Evolutionary conservation across 2,113 vertebrate species (phyloP).

Genomic region (Thunnus thynnus): DNA sequence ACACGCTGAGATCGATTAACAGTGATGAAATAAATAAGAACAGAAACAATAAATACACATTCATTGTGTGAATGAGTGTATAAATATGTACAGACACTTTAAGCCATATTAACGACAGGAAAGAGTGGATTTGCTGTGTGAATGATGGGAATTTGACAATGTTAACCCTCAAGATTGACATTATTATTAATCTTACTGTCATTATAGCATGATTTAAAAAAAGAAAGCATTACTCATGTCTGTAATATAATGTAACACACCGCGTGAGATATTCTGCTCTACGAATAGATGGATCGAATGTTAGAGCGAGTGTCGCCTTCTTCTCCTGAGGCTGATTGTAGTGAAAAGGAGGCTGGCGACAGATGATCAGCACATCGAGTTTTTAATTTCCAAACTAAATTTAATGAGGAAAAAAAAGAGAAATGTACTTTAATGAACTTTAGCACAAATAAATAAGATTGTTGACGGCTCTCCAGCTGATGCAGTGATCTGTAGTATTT

Average conservation of each 20-base stretch:
- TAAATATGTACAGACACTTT: constrained; percentile 41
- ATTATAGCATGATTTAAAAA: constrained; percentile 19
- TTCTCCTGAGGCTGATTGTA: too few relatives aligned
- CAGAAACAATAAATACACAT: neutral
- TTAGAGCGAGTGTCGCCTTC: neutral
- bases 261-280: constrained; percentile 5
- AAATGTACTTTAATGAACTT: neutral
- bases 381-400: neutral
- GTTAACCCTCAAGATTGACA: constrained; percentile 13
- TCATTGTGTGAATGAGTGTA: constrained; percentile 20
- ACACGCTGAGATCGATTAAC: neutral
- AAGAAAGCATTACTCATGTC: constrained; percentile 12
- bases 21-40: neutral
- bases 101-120: constrained; percentile 58
- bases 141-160: constrained; percentile 28
- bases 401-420: too few relatives aligned
- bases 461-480: neutral
- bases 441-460: constrained; percentile 1
- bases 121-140: constrained; percentile 7
- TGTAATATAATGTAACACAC: constrained; percentile 14
- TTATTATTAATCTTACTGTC: constrained; percentile 16
- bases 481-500: neutral
- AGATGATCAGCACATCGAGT: neutral
- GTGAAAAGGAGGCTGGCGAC: too few relatives aligned
- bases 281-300: neutral